These are phyloP conservation scores for Anas acuta DNA, from an alignment of 2,797 vertebrate species.

Conservation along the genomic window DNA sequence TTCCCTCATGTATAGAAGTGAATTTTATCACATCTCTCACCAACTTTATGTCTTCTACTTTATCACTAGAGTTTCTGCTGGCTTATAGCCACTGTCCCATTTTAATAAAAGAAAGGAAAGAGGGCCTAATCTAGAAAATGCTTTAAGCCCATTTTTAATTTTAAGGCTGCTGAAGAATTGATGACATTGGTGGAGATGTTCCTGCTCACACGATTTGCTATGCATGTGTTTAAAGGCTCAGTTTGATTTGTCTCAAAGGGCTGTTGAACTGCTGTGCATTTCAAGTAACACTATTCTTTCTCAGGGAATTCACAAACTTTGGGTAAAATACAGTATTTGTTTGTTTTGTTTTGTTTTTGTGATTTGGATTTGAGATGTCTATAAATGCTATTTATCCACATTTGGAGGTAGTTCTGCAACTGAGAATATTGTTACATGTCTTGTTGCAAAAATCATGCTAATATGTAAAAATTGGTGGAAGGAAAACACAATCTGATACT, in stretches of 20 bases:
- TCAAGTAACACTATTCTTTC: not conserved
- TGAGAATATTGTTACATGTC: fast-evolving
- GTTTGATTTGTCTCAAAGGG: not conserved
- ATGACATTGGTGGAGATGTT: constrained; percentile 10
- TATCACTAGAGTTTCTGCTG: constrained; percentile 61
- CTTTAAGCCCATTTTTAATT: constrained; percentile 47
- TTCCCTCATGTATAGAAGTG: constrained; percentile 62
- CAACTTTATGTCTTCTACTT: constrained; percentile 69
- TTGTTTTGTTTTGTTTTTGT: not conserved
- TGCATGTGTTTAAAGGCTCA: not conserved
- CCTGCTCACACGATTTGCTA: not conserved
- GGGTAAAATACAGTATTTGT: not conserved
- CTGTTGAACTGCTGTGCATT: not conserved
- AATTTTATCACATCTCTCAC: constrained; percentile 69
- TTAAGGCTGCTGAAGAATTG: constrained; percentile 28
- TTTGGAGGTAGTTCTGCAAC: not conserved
- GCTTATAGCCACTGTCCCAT: constrained; percentile 55
- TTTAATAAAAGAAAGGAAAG: constrained; percentile 64
- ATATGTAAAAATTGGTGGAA: not conserved
- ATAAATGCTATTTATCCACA: not conserved
- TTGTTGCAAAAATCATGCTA: not conserved
- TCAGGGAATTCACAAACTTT: not conserved
- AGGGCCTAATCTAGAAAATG: constrained; percentile 4
- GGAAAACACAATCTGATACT: not conserved
- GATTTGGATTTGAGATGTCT: not conserved